Evolutionary conservation across 2,888 invertebrate species (phyloP), one percentile per base, ranked within the genome.

Genomic region (Mesopsocus fuscifrons): DNA sequence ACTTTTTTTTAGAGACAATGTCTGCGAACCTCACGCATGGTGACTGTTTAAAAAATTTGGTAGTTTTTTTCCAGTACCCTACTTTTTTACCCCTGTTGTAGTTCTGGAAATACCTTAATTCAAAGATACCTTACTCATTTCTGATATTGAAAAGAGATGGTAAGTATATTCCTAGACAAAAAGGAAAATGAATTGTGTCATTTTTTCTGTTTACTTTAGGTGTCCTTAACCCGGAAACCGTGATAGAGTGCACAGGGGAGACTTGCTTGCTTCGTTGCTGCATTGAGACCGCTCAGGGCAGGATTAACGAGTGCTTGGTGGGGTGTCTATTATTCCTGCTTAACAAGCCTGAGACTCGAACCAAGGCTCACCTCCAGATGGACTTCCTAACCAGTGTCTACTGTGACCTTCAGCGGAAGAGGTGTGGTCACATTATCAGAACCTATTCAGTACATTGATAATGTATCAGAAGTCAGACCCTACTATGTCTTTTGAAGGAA

Each of bases 361-460:
- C 69, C 51, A 69, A 72, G 42, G 80, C 82, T 11, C 71, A 74
- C 26, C 72, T 89, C 21, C 82, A 89, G 57, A 69, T 94, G 45
- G 74, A 88, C 59, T 82, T 82, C 59, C 70, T 97, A 41, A 77
- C 88, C 45, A 88, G 92, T 13, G 92, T 94, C 0, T 89, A 92
- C 59, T 91, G 92, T 55, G 94, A 94, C 62, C 80, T 87, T 56
- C 87, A 88, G 47, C 47, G 46, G 45, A 46, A 38, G 32, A 31
- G 42, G 21, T 41, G 16, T 22, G 23, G 11, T 22, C 1, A 22
- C 18, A 18, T 1, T 23, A n/a, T n/a, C n/a, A n/a, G n/a, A n/a
- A n/a, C n/a, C n/a, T n/a, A n/a, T n/a, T n/a, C n/a, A n/a, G n/a
- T n/a, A n/a, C n/a, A n/a, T n/a, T n/a, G n/a, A n/a, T n/a, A n/a